Evolutionary conservation across 2,797 vertebrate species (phyloP), one percentile per base, ranked within the genome.

Genomic region (Enteromius radiatus): DNA sequence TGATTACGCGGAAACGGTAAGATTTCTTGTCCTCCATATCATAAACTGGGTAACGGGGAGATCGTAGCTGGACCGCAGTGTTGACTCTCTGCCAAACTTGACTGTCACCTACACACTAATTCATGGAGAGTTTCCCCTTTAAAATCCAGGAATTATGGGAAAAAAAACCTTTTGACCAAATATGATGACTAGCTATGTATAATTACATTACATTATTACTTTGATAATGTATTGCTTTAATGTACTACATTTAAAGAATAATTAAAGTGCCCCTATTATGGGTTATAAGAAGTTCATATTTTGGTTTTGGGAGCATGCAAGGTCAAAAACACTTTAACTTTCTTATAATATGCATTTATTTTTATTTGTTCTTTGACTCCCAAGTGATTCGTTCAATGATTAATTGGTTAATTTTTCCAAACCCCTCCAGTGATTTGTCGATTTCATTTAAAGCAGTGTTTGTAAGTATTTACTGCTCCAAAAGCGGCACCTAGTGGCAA

Each of bases 81-180:
- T 98, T 97, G 91, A 98, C 94, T 88, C 95, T 94, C 91, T 98
- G 97, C 98, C 98, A 99, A 33, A 96, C 84, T 92, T 95, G 84
- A 94, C 95, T 93, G 94, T 90, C 61, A 89, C 96, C 96, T 95
- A 91, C 10, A 83, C 91, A 93, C 93, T 95, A 89, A 84, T 86
- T 23, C 88, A 86, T 89, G 73, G 84, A 87, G 31, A 79, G 68
- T 56, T 31, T 65, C 45, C 36, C 11, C 33, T 38, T 65, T 31
- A 10, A 12, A 76, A 82, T 19, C 56, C 33, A 75, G 2, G 6
- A 56, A 28, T 76, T 41, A 75, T 54, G n/a, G n/a, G 71, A n/a
- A 31, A 43, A 54, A 52, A 14, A 61, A 47, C 21, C 31, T 12
- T 6, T 80, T 59, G 45, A 17, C 12, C 43, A 59, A 69, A 59